A percentile compares a stretch with the other conserved stretches of the same genome.
phyloP scores from a whole-genome alignment of 1,140 invertebrate genomes.

The Holcopasites calliopsidis region DNA sequence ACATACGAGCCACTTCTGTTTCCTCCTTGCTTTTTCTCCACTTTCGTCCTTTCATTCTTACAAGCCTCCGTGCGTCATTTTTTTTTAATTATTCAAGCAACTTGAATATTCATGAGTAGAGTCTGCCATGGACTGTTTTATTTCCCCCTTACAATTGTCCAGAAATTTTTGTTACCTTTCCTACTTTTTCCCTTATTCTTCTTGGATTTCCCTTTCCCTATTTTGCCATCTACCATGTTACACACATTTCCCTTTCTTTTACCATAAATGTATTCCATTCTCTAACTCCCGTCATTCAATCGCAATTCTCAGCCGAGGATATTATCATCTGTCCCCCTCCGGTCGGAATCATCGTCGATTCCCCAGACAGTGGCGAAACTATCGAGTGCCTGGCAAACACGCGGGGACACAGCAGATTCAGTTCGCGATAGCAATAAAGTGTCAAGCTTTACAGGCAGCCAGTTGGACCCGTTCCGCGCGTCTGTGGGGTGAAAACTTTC shows the following conservation, averaged over 20 bases:
- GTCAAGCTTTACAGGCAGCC: conserved; percentile 46
- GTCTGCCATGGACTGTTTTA: too few relatives aligned
- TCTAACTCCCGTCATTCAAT: neutral
- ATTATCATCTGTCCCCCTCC: neutral
- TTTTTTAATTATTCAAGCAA: neutral
- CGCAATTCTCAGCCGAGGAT: neutral
- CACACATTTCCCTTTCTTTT: neutral
- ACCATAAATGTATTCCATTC: neutral
- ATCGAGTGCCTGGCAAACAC: conserved; percentile 24
- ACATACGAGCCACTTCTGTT: too few relatives aligned
- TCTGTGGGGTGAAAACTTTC: conserved; percentile 60
- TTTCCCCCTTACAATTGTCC: too few relatives aligned
- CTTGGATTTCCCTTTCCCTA: neutral
- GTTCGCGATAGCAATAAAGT: conserved; percentile 69
- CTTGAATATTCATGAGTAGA: too few relatives aligned
- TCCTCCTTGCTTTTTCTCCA: too few relatives aligned
- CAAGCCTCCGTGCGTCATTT: too few relatives aligned
- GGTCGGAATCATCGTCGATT: conserved; percentile 3
- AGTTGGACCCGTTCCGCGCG: conserved; percentile 46
- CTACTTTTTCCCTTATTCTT: neutral
- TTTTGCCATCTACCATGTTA: too few relatives aligned
- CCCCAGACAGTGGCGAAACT: conserved; percentile 24
- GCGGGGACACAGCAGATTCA: conserved; percentile 47
- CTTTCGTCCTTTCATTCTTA: too few relatives aligned
- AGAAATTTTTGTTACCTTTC: neutral